Conservation (phyloP, 2,113 vertebrate genomes). For the Pelodiscus sinensis region DNA sequence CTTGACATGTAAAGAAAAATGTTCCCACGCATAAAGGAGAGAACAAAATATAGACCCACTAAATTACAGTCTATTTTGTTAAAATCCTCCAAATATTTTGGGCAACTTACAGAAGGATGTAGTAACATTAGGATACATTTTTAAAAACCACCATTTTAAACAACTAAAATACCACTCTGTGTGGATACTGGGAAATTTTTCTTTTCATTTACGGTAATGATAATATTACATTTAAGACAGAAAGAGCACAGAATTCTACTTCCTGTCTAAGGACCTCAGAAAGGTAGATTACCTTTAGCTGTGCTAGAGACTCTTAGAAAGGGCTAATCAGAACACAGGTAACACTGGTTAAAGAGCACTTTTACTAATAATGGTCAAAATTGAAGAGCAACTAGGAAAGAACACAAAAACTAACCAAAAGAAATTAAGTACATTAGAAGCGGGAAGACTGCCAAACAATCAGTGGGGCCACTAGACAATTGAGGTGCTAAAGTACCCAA, state of each 20-base stretch:
- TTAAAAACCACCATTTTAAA: not conserved
- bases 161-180: not conserved
- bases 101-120: not conserved
- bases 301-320: not conserved
- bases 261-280: not conserved
- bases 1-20: not conserved
- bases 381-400: not conserved
- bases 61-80: not conserved
- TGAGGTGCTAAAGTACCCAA: not conserved
- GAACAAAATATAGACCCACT: not conserved
- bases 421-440: not conserved
- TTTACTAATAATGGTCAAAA: not conserved
- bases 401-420: not conserved
- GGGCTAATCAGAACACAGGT: not conserved
- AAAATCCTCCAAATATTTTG: not conserved
- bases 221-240: not conserved
- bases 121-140: not conserved
- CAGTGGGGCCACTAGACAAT: not conserved
- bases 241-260: not conserved
- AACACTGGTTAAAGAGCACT: not conserved
- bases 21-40: not conserved
- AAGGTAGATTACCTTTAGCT: not conserved
- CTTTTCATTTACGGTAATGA: not conserved
- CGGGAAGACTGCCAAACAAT: not conserved
- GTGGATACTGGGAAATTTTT: not conserved